Conservation (phyloP, 2,113 vertebrate species). For the Rissa tridactyla region DNA sequence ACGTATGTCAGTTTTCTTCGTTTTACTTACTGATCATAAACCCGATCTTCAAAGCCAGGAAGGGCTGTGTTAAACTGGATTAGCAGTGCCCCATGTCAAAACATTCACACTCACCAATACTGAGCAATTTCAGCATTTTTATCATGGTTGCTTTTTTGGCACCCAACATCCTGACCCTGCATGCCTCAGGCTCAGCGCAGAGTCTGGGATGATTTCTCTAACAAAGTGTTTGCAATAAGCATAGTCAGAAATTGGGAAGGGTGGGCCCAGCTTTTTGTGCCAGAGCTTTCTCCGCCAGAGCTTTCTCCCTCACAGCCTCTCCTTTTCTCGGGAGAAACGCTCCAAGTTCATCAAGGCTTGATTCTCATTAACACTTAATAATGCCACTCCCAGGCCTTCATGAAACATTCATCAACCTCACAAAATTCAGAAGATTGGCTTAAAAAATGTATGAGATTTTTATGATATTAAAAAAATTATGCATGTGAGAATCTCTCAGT, state of each 20-base stretch:
- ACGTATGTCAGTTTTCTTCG: neutral
- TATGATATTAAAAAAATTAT: constrained; percentile 12
- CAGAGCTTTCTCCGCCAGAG: neutral
- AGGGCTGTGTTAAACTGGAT: neutral
- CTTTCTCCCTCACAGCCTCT: neutral
- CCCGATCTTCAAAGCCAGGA: neutral
- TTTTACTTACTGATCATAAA: constrained; percentile 1
- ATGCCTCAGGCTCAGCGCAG: neutral
- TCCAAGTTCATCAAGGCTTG: constrained; percentile 5
- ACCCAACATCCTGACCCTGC: neutral
- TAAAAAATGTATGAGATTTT: constrained; percentile 51
- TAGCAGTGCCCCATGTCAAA: neutral
- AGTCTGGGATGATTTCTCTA: neutral
- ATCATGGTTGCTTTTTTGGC: neutral
- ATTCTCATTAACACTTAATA: constrained; percentile 51
- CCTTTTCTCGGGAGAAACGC: neutral
- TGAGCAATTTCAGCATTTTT: neutral
- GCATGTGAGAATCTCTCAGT: neutral
- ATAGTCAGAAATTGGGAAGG: neutral
- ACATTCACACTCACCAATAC: neutral
- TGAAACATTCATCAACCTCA: constrained; percentile 27
- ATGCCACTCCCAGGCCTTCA: neutral
- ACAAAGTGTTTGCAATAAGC: neutral
- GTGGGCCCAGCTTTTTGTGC: neutral
- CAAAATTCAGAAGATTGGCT: neutral